phyloP scores from a whole-genome alignment of 2,797 vertebrate genomes.

The Crax fasciolata region DNA sequence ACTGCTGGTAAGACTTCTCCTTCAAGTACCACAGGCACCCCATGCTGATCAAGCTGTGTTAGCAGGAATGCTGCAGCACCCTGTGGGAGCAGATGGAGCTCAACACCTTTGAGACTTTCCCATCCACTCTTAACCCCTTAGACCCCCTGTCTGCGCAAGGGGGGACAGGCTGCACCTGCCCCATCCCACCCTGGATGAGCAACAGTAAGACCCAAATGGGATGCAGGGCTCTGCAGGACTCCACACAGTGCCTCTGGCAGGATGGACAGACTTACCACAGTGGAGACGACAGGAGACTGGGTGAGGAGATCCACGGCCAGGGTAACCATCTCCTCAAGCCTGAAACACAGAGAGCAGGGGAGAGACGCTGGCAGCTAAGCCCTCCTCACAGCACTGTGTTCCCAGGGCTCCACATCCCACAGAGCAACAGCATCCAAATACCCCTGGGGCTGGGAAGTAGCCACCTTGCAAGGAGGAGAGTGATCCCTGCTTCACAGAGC shows the following conservation, averaged over 20 bases:
- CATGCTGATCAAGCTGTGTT: slow-evolving; percentile 83
- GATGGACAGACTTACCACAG: slow-evolving; percentile 73
- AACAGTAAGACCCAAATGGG: not conserved
- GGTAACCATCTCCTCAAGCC: slow-evolving; percentile 72
- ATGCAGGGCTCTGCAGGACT: not conserved
- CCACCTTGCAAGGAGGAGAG: not conserved
- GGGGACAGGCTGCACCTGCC: not conserved
- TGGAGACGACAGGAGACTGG: slow-evolving; percentile 60
- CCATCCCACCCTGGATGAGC: not conserved
- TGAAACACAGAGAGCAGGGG: slow-evolving; percentile 56
- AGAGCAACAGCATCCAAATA: not conserved
- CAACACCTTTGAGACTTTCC: not conserved
- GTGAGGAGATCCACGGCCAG: slow-evolving; percentile 69
- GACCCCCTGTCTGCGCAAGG: not conserved
- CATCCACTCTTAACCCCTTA: not conserved
- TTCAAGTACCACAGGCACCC: slow-evolving; percentile 79
- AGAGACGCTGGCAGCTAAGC: not conserved
- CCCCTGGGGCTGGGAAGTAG: not conserved
- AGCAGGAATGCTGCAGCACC: slow-evolving; percentile 88
- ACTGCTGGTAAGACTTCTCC: slow-evolving; percentile 78
- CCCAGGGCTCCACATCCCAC: not conserved
- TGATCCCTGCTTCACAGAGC: not conserved
- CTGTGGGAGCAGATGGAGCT: slow-evolving; percentile 75
- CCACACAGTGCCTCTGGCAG: not conserved
- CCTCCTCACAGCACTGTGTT: not conserved